Evolutionary conservation across 2,113 vertebrate species (phyloP), one percentile per base, ranked within the genome.

Genomic region (Microcebus tavaratra): DNA sequence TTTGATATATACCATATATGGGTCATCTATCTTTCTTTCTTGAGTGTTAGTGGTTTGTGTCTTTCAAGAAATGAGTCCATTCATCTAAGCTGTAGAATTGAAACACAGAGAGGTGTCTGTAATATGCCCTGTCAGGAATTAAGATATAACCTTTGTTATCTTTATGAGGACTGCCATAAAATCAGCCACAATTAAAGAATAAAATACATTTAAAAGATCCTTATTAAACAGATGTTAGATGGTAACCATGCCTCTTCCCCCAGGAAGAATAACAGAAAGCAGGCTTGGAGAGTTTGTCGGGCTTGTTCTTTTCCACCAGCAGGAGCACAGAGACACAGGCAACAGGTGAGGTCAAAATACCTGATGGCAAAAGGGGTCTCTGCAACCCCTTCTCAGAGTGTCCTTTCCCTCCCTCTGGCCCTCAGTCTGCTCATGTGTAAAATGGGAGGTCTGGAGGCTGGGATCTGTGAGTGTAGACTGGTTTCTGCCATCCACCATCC

Each of bases 1-100:
- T 70, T 81, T 78, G 84, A 92, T 8, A 55, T 29, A 55, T 7
- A 61, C 3, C 39, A 29, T 70, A 42, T 36, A 76, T 9, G 68
- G 29, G 48, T 82, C 25, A 78, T 9, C 65, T 85, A 42, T 45
- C 73, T 92, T 95, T 90, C 84, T 81, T 96, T 92, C 59, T 72
- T 91, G 29, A 65, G 59, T 45, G 27, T 89, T 83, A 88, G 29
- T 3, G 50, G 45, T 87, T 53, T 39, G 63, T 42, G 2, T 50
- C 61, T 92, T 95, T 87, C 34, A 87, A 82, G 55, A 95, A 90
- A 90, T 45, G 27, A 18, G 8, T 21, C 80, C 23, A 29, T 65
- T 92, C 50, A 63, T 76, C 13, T 73, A 88, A 67, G 78, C 25
- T 83, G 12, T 65, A 31, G 34, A 72, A 86, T 55, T 63, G 72